Evolutionary conservation across 2,797 vertebrate genomes (phyloP).

Genomic region (Takifugu ocellatus): DNA sequence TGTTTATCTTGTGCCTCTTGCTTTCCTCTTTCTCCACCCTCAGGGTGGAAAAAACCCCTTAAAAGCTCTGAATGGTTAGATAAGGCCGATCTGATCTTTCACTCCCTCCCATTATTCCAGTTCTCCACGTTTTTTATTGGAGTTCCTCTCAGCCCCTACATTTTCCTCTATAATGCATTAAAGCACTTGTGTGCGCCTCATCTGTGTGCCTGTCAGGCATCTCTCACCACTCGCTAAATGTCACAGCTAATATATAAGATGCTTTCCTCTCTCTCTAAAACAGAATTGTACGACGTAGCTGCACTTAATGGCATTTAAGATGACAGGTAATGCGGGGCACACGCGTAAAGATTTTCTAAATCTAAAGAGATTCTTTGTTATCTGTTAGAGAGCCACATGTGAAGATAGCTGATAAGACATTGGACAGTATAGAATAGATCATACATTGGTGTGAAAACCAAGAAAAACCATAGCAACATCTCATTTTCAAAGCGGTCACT

Average conservation of each 20-base stretch:
- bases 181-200: constrained; percentile 40
- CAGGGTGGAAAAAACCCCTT: background rate
- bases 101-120: background rate
- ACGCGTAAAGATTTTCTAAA: too few species aligned
- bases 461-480: too few species aligned
- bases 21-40: background rate
- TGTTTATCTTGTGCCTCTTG: constrained; percentile 3
- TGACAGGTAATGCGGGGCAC: too few species aligned
- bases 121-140: background rate
- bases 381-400: too few species aligned
- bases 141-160: constrained; percentile 6
- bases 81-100: constrained; percentile 15
- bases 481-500: too few species aligned
- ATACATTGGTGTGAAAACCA: too few species aligned
- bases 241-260: constrained; percentile 54
- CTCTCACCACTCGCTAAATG: constrained; percentile 52
- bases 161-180: constrained; percentile 23
- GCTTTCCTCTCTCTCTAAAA: constrained; percentile 45
- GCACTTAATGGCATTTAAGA: constrained; percentile 60
- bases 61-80: constrained; percentile 8
- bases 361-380: too few species aligned
- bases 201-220: constrained; percentile 36
- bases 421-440: too few species aligned
- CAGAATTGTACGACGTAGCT: constrained; percentile 55
- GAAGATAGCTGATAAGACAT: too few species aligned